A percentile compares a stretch with the other conserved stretches of the same genome.
phyloP scores from a whole-genome alignment of 64 coral and sea anemone species.

The Dendrophyllia cribrosa region DNA sequence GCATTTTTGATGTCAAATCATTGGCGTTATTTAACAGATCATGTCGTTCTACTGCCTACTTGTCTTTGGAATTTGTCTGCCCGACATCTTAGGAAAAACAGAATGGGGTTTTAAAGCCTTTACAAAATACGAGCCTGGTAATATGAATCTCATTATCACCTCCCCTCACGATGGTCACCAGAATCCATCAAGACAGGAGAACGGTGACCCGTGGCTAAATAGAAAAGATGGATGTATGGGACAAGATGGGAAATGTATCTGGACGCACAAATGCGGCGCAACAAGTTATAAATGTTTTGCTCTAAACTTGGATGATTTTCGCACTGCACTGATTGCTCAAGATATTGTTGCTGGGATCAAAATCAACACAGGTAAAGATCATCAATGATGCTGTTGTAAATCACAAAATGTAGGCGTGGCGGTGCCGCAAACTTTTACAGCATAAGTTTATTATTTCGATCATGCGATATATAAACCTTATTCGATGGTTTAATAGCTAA shows the following conservation, averaged over 20 bases:
- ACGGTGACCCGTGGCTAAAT: neutral
- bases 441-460: no score
- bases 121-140: slow-evolving; percentile 17
- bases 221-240: neutral
- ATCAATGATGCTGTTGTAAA: neutral
- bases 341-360: slow-evolving; percentile 34
- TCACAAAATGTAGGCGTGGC: no score
- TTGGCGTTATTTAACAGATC: neutral
- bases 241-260: slow-evolving; percentile 28
- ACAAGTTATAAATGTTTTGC: neutral
- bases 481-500: no score
- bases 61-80: neutral
- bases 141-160: slow-evolving; percentile 42
- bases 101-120: slow-evolving; percentile 21
- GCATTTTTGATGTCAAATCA: no score
- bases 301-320: neutral
- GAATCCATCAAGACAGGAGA: neutral
- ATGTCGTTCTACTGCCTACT: neutral
- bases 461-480: no score
- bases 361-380: neutral
- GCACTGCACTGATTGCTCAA: neutral
- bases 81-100: neutral
- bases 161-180: slow-evolving; percentile 8
- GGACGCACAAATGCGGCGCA: slow-evolving; percentile 1
- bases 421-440: no score